A percentile compares a stretch with the other conserved stretches of the same genome.
Conservation (phyloP, 2,797 vertebrate species). For the Eulemur mongoz region DNA sequence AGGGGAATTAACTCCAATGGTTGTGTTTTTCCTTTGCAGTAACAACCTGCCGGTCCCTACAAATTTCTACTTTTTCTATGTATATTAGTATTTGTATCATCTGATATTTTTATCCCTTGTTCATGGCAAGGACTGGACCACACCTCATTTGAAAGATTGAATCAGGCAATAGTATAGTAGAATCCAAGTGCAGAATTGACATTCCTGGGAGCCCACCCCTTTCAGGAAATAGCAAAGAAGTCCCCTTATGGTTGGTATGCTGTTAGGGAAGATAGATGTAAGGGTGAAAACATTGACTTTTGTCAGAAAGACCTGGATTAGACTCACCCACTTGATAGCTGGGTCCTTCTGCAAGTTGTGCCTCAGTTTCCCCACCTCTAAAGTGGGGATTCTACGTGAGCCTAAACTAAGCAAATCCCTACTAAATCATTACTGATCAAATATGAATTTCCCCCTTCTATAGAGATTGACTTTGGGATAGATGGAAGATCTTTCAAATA, state of each 20-base stretch:
- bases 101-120: neutral
- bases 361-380: neutral
- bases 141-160: neutral
- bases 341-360: neutral
- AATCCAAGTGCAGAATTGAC: neutral
- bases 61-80: neutral
- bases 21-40: slow-evolving; percentile 26
- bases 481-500: slow-evolving; percentile 12
- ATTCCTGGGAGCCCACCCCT: neutral
- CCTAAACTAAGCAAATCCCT: neutral
- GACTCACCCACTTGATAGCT: neutral
- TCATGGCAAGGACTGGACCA: neutral
- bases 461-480: neutral
- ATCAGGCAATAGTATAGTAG: neutral
- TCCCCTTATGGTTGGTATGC: neutral
- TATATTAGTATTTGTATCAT: neutral
- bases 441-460: neutral
- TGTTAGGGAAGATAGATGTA: neutral
- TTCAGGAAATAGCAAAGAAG: neutral
- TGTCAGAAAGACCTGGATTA: neutral
- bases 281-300: neutral
- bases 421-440: neutral
- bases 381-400: neutral
- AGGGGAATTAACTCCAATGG: neutral
- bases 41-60: neutral